These are phyloP conservation scores for Euleptes europaea DNA, from an alignment of 2,113 vertebrate genomes.

Conservation along the genomic window DNA sequence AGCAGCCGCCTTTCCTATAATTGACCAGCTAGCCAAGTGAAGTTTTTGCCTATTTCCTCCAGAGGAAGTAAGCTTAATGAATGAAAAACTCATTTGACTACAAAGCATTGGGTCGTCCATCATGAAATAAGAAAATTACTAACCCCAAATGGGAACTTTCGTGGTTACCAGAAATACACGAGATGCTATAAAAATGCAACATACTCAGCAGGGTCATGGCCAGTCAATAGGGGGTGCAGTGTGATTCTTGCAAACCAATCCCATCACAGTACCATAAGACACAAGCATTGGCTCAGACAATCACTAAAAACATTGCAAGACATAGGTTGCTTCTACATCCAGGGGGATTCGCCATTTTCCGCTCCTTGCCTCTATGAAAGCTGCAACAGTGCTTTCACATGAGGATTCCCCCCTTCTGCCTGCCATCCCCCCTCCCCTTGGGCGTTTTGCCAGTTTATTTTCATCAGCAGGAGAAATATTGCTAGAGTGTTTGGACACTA, in stretches of 20 bases:
- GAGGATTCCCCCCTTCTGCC: too few relatives aligned
- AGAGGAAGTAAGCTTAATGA: slow-evolving; percentile 71
- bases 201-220: neutral
- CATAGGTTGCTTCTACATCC: too few relatives aligned
- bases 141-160: slow-evolving; percentile 29
- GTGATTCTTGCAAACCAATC: neutral
- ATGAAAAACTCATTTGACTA: slow-evolving; percentile 47
- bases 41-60: slow-evolving; percentile 62
- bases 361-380: too few relatives aligned
- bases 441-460: too few relatives aligned
- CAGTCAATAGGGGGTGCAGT: neutral
- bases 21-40: slow-evolving; percentile 57
- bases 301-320: neutral
- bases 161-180: slow-evolving; percentile 7
- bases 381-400: too few relatives aligned
- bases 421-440: too few relatives aligned
- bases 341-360: too few relatives aligned
- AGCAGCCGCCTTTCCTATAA: slow-evolving; percentile 56
- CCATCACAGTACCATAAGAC: neutral
- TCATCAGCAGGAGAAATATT: too few relatives aligned
- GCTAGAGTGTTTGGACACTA: too few relatives aligned
- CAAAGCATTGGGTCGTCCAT: slow-evolving; percentile 46
- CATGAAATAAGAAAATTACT: slow-evolving; percentile 32
- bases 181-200: neutral
- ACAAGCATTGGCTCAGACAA: neutral